Evolutionary conservation across 2,797 vertebrate genomes (phyloP).

Genomic region (Esox lucius): DNA sequence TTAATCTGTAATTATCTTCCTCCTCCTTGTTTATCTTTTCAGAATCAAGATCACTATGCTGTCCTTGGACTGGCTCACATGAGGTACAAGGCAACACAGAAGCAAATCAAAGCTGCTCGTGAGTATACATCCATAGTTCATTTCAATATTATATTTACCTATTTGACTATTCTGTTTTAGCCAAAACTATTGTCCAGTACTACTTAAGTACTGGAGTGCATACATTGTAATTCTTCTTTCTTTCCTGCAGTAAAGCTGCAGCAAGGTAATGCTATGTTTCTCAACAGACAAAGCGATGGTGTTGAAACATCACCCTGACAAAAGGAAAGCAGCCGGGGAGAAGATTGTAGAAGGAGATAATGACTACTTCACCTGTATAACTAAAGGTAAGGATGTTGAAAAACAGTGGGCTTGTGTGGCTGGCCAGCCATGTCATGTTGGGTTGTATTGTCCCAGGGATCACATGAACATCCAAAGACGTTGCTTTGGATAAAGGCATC

Average conservation of each 20-base stretch:
- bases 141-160: not conserved
- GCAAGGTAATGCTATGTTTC: not conserved
- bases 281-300: constrained; percentile 94
- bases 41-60: constrained; percentile 99
- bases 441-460: not conserved
- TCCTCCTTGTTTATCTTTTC: constrained; percentile 22
- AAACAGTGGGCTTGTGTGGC: not conserved
- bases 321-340: constrained; percentile 96
- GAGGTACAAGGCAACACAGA: constrained; percentile 95
- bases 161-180: too few species aligned
- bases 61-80: constrained; percentile 88
- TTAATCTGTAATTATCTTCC: not conserved
- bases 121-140: constrained; percentile 68
- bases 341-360: constrained; percentile 96
- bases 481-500: not conserved
- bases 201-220: too few species aligned
- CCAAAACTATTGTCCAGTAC: too few species aligned
- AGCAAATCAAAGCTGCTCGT: constrained; percentile 99
- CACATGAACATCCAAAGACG: not conserved
- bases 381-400: constrained; percentile 70
- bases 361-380: constrained; percentile 88
- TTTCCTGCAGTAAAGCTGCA: not conserved
- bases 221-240: too few species aligned
- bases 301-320: constrained; percentile 98
- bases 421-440: not conserved